Conservation (phyloP, 2,888 invertebrate species). For the Encarsia formosa region DNA sequence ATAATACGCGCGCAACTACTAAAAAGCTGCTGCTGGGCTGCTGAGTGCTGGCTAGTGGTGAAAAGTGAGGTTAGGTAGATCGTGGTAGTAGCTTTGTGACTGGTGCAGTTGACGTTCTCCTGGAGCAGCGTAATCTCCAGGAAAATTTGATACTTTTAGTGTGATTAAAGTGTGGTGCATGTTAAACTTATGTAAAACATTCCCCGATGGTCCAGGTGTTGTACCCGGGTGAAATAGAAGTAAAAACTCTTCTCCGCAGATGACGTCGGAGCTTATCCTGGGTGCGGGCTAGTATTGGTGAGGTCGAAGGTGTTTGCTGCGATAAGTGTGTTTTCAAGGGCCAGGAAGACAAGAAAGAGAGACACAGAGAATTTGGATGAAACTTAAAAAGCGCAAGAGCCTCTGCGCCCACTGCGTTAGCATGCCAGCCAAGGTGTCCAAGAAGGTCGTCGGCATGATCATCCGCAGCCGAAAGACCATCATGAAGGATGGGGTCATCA, state of each 20-base stretch:
- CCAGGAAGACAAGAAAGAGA: too few relatives aligned
- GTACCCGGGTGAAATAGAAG: too few relatives aligned
- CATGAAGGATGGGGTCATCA: constrained; percentile 84
- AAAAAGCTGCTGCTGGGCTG: constrained; percentile 9
- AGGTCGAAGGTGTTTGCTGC: too few relatives aligned
- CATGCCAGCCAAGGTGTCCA: constrained; percentile 72
- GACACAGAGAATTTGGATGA: constrained; percentile 39
- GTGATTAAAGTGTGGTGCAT: too few relatives aligned
- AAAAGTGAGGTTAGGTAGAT: constrained; percentile 10
- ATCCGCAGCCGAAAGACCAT: constrained; percentile 82
- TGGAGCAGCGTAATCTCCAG: too few relatives aligned
- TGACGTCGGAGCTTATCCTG: too few relatives aligned
- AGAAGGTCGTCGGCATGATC: constrained; percentile 82
- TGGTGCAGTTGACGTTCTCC: constrained; percentile 4
- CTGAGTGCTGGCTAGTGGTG: background rate
- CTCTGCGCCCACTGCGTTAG: constrained; percentile 51
- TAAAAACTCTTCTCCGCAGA: too few relatives aligned
- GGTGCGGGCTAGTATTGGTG: too few relatives aligned
- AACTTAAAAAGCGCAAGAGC: constrained; percentile 50
- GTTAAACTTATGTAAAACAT: too few relatives aligned
- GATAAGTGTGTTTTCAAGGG: background rate
- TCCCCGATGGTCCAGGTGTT: too few relatives aligned
- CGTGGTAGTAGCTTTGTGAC: background rate
- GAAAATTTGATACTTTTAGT: too few relatives aligned
- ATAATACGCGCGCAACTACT: background rate